Evolutionary conservation across 2,888 invertebrate genomes (phyloP), one percentile per base, ranked within the genome.

Genomic region (Cepaea hortensis): DNA sequence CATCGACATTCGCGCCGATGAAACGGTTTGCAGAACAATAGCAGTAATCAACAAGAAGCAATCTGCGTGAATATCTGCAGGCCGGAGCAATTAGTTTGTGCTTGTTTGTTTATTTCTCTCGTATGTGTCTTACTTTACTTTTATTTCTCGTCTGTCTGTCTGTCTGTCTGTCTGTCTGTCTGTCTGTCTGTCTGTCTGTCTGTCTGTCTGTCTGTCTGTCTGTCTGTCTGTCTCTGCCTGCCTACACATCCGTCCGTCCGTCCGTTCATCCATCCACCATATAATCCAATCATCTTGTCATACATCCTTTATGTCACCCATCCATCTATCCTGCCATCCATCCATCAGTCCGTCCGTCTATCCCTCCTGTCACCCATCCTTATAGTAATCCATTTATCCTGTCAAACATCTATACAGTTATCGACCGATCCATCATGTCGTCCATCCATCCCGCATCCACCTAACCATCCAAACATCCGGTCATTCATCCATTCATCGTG

Each of bases 131-230:
- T 35, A 35, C 20, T n/a, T 20, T 18, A 18, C 6, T 20, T 70
- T n/a, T 70, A 70, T 18, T n/a, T 20, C 15, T 20, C 72, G 23
- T 23, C 72, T 72, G 23, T 23, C 72, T 72, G 35, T 68, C 72
- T 72, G 23, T 23, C 72, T 23, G 11, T 23, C 72, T 72, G 23
- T 23, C 23, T 23, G 23, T 23, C 72, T 72, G 35, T 23, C 72
- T 72, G 23, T 23, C n/a, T 23, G 23, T 23, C 23, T 72, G 23
- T 23, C n/a, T 72, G 11, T 72, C 72, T 72, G 23, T 23, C 68
- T 68, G n/a, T 68, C 68, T 68, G n/a, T 68, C 68, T 68, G n/a
- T 68, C 68, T 68, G n/a, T 68, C 68, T 68, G n/a, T 68, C 68
- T 68, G n/a, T 68, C 68, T 68, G n/a, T 68, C 68, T 68, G n/a